A percentile compares a stretch with the other conserved stretches of the same genome.
These are phyloP conservation scores for Nephrotoma flavescens DNA, from an alignment of 2,888 invertebrate genomes.

Conservation along the genomic window DNA sequence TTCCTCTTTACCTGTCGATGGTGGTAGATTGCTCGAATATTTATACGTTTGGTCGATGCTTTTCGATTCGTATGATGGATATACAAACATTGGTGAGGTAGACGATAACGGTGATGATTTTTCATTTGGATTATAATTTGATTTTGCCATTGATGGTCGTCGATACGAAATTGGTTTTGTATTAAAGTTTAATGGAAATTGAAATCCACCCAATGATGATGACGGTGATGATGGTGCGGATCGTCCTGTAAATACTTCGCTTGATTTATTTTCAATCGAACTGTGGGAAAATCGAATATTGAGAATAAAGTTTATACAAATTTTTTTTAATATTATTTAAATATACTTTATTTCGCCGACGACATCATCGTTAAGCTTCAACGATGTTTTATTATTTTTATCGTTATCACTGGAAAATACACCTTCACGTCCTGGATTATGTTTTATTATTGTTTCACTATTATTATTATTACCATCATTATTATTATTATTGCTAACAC, in stretches of 20 bases:
- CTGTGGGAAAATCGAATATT: background rate
- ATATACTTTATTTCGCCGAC: background rate
- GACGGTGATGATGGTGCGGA: background rate
- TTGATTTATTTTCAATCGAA: background rate
- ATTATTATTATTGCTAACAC: background rate
- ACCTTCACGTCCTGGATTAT: constrained; percentile 3
- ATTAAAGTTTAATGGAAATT: background rate
- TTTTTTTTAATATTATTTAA: background rate
- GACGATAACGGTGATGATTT: background rate
- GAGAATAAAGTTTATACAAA: background rate
- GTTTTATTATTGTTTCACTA: background rate
- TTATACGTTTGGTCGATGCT: background rate
- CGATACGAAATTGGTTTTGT: background rate
- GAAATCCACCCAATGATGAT: background rate
- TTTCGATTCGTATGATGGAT: background rate
- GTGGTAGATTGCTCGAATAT: background rate
- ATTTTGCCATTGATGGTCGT: background rate
- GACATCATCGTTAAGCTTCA: background rate
- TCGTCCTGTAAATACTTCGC: background rate
- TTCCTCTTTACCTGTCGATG: background rate
- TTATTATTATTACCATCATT: background rate
- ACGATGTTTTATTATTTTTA: background rate
- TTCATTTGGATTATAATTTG: background rate
- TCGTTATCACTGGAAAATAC: background rate
- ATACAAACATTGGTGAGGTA: background rate